Evolutionary conservation across 2,113 vertebrate species (phyloP), one percentile per base, ranked within the genome.

Genomic region (Alethe castanea): DNA sequence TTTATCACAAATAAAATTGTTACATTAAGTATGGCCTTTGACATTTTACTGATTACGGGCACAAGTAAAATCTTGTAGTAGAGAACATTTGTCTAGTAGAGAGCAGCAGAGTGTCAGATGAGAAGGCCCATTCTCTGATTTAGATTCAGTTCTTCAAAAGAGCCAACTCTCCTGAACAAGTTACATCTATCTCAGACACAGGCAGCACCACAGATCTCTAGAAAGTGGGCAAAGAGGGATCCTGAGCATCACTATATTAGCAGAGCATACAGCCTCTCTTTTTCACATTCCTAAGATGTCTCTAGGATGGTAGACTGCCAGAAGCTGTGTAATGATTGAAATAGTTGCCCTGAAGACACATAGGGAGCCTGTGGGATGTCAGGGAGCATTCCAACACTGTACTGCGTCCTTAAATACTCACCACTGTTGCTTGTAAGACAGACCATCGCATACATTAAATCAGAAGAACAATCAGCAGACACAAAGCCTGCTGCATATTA

Each of bases 401-500:
- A 50, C 14, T 14, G 53, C 38, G 31, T 67, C 71, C 62, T 86
- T 83, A 86, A 94, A 80, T 47, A 59, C 19, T 14, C 33, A 82
- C 20, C 25, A 19, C 48, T 82, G 15, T 47, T 79, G 56, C 72
- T 61, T 35, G 28, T 29, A 69, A 87, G 23, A 84, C 54, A 84
- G 73, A 77, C 29, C 38, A 89, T 53, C 28, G 28, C 0, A 5
- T 33, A 36, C 48, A 24, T 79, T 44, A 66, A 89, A 83, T 76
- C 11, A 78, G 52, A 70, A 70, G 66, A 92, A 88, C 38, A 71
- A 81, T 67, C 70, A 85, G 74, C 47, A 91, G 60, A 70, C 86
- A 84, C 45, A 95, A 86, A 93, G 60, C 22, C 42, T 90, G 56
- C 78, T 81, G 79, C 29, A 54, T 84, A 86, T 84, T 91, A 91